Evolutionary conservation across 2,888 invertebrate species (phyloP).

Genomic region (Suillia variegata): DNA sequence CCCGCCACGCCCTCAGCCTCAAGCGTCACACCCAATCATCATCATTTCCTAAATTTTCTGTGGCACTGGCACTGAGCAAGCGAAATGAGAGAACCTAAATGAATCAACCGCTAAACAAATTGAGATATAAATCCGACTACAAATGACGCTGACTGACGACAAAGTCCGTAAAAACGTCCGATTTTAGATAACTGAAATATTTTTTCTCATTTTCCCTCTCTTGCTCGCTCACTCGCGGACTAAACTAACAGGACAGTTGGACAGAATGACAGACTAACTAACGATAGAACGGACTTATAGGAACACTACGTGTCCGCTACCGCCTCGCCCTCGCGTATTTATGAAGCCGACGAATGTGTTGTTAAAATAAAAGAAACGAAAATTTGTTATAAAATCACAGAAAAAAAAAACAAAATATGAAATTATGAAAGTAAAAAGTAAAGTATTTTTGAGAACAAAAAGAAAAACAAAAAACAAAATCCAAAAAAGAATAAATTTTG

Average conservation of each 20-base stretch:
- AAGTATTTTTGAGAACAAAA: slow-evolving; percentile 26
- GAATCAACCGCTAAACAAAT: no score
- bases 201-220: no score
- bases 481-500: slow-evolving; percentile 12
- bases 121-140: no score
- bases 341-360: slow-evolving; percentile 30
- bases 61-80: slow-evolving; percentile 55
- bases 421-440: slow-evolving; percentile 22
- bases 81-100: background rate
- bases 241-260: slow-evolving; percentile 1
- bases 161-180: background rate
- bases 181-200: no score
- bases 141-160: no score
- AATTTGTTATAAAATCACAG: slow-evolving; percentile 46
- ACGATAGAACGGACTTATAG: no score
- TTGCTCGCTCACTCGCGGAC: background rate
- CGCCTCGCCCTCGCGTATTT: no score
- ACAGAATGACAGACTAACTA: slow-evolving; percentile 18
- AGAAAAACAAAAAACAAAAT: slow-evolving; percentile 44
- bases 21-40: slow-evolving; percentile 54
- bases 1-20: slow-evolving; percentile 48
- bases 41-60: slow-evolving; percentile 56
- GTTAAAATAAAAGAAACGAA: slow-evolving; percentile 23
- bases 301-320: no score
- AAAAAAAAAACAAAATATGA: slow-evolving; percentile 14